These are phyloP conservation scores for Kryphioiulus occultus DNA, from an alignment of 2,888 invertebrate species.

Conservation along the genomic window DNA sequence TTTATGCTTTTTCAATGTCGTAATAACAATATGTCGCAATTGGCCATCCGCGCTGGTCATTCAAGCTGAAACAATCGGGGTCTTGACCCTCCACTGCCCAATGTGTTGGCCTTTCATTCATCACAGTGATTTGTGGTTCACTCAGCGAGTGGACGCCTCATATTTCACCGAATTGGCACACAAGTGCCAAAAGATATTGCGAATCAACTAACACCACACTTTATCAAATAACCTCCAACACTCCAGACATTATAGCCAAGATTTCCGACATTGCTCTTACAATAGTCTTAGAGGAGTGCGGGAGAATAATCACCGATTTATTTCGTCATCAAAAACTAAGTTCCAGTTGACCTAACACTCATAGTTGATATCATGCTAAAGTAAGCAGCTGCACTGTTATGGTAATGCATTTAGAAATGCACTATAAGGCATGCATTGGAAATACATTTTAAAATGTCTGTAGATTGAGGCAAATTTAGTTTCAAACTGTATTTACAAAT, in stretches of 20 bases:
- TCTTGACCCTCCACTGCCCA: background rate
- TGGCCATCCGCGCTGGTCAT: background rate
- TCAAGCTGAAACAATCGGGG: conserved; percentile 14
- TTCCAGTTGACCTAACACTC: too few relatives aligned
- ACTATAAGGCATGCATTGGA: too few relatives aligned
- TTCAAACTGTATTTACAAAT: too few relatives aligned
- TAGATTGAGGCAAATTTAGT: too few relatives aligned
- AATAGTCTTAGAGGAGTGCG: background rate
- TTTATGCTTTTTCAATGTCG: conserved; percentile 27
- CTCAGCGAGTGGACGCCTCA: conserved; percentile 24
- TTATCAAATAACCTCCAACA: conserved; percentile 20
- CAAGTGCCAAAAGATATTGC: conserved; percentile 30
- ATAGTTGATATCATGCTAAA: too few relatives aligned
- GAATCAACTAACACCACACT: conserved; percentile 10
- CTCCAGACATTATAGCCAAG: background rate
- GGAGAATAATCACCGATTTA: too few relatives aligned
- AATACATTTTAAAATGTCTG: too few relatives aligned
- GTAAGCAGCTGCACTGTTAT: too few relatives aligned
- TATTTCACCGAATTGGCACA: conserved; percentile 38
- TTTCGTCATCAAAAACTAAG: too few relatives aligned
- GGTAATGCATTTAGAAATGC: too few relatives aligned
- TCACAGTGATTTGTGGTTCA: conserved; percentile 27
- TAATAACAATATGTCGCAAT: conserved; percentile 19
- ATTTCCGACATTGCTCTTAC: background rate
- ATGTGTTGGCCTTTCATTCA: conserved; percentile 16